Conservation (phyloP, 2,797 vertebrate genomes). For the Astyanax mexicanus region DNA sequence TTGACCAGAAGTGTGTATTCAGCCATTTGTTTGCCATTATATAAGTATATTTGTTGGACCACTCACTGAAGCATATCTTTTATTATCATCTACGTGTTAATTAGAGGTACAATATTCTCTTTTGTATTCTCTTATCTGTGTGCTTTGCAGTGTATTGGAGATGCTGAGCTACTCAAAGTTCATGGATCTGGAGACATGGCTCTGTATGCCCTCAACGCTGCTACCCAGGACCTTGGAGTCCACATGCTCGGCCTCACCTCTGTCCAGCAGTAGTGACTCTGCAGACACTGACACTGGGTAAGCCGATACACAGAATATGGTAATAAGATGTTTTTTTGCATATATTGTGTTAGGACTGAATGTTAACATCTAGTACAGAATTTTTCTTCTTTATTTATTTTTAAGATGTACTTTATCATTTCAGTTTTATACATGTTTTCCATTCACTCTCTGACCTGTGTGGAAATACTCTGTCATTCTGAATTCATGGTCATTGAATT, state of each 20-base stretch:
- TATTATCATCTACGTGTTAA: not conserved
- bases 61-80: too few relatives aligned
- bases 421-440: not conserved
- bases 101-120: not conserved
- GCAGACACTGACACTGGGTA: conserved; percentile 54
- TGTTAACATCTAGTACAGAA: not conserved
- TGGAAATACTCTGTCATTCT: not conserved
- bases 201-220: conserved; percentile 82
- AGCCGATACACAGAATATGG: not conserved
- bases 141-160: conserved; percentile 77
- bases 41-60: too few relatives aligned
- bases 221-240: conserved; percentile 70
- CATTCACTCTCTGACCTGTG: too few relatives aligned
- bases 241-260: conserved; percentile 55
- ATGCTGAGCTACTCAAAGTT: conserved; percentile 85
- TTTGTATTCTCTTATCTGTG: not conserved
- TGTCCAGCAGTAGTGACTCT: conserved; percentile 46
- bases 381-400: not conserved
- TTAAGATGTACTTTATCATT: not conserved
- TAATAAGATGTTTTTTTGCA: too few relatives aligned
- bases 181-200: conserved; percentile 81
- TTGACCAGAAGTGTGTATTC: too few relatives aligned
- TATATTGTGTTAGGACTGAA: too few relatives aligned
- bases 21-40: too few relatives aligned
- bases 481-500: not conserved